Base-by-base conservation (phyloP, 2,113 vertebrate species). In the Dipodomys ordii region DNA sequence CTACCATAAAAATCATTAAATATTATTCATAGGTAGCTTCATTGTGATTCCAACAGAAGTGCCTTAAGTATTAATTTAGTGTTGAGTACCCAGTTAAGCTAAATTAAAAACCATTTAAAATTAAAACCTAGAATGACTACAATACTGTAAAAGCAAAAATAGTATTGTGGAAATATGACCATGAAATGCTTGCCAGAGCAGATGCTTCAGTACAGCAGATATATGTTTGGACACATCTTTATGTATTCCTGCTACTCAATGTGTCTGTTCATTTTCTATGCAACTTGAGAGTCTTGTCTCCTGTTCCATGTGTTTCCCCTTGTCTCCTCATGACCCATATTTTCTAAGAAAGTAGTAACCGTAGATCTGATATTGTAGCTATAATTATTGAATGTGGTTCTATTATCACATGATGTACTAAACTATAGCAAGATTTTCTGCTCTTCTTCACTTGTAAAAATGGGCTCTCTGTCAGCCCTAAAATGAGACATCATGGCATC, bases 61-160 rank as follows among this genome's bases (percentile, higher is more conserved):
- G 15, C 22, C 89, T 92, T 74, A 80, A 83, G 68, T 91, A 74
- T 83, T 93, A 90, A 92, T 94, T 80, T 92, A 39, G 2, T 93
- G 67, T 64, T 86, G 39, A 79, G 49, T 89, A 93, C 22, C 35
- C 89, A 71, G 30, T 90, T 94, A 85, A 88, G 32, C 28, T 71
- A 94, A 93, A 93, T 95, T 94, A 94, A 96, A 93, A 89, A 93
- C 92, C 32, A 83, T 88, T 94, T 88, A 57, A 90, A 93, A 82
- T 93, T 87, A 90, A 92, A 92, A 74, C 35, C 35, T 86, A 77
- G 35, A 80, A 7, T 1, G 62, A 72, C 3, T 30, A 67, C 60
- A 96, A 49, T 64, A 69, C 32, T 88, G 16, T 7, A 82, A n/a
- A 82, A 91, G 30, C 20, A 93, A 69, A 85, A 93, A 65, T 64